Base-by-base conservation (phyloP, 2,113 vertebrate genomes). In the Rhagologus leucostigma region DNA sequence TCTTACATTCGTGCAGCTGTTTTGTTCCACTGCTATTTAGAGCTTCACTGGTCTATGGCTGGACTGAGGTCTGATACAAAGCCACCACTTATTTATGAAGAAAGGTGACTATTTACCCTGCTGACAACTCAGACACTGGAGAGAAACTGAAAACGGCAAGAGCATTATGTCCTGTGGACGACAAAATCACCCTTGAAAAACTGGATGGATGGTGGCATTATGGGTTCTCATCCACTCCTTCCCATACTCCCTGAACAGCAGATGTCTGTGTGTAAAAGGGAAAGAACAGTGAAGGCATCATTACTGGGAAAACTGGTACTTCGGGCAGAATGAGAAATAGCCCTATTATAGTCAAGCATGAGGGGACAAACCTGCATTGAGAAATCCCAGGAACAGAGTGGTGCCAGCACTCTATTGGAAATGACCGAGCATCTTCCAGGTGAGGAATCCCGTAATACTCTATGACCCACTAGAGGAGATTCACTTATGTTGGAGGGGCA, bases 41-140 rank as follows among this genome's bases (percentile, higher is more conserved):
- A 86, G 47, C 73, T 87, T 73, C 60, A 81, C 88, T 85, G 53
- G 46, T 89, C 52, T 60, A 20, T 39, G 35, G 30, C 50, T 64
- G 44, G 69, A 85, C 56, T 19, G 22, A 32, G 24, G 44, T 86
- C 50, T 73, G 35, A 84, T 76, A 87, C 67, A 92, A 94, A 91
- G 57, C 37, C 22, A 55, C 42, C 50, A 62, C 27, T 87, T 78
- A 78, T 69, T 87, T 92, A 80, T 1, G 5, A 90, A 82, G 73
- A 94, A 94, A 93, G 81, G 47, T 82, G 93, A 79, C 82, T 93
- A 76, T 89, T 87, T 86, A 79, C 47, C 46, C 49, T 84, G 42
- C 49, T 90, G 76, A 78, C 30, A 79, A 78, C 55, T 86, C 63
- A 67, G 39, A 52, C 56, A 52, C 17, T 30, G 65, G 59, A 91